A percentile compares a stretch with the other conserved stretches of the same genome.
These are phyloP conservation scores for Drosophila pseudotakahashii DNA, from an alignment of 2,888 invertebrate species.

Conservation along the genomic window DNA sequence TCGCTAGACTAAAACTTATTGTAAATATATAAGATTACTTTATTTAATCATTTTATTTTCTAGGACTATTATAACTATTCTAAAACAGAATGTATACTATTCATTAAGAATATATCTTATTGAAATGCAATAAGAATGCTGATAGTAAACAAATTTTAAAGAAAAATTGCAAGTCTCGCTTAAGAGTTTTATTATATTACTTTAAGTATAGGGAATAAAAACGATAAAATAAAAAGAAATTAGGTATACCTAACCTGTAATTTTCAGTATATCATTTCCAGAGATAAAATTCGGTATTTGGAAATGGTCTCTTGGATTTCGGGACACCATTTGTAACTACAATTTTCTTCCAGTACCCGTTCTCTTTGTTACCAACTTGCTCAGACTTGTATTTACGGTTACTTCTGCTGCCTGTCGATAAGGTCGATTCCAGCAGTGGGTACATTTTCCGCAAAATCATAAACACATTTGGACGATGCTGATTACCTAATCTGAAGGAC, in stretches of 20 bases:
- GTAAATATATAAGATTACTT: too few species aligned
- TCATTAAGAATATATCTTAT: not conserved
- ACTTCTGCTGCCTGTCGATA: slow-evolving; percentile 27
- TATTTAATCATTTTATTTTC: too few species aligned
- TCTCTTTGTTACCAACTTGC: slow-evolving; percentile 20
- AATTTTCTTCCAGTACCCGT: slow-evolving; percentile 14
- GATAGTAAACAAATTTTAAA: too few species aligned
- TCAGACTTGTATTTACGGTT: slow-evolving; percentile 29
- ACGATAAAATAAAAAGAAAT: too few species aligned
- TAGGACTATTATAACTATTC: too few species aligned
- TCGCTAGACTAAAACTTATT: too few species aligned
- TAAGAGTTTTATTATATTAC: too few species aligned
- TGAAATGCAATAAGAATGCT: slow-evolving; percentile 4
- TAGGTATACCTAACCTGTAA: too few species aligned
- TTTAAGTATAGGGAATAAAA: too few species aligned
- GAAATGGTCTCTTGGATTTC: not conserved
- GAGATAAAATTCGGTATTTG: not conserved
- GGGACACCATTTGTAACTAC: not conserved
- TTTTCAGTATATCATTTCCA: not conserved
- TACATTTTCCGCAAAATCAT: slow-evolving; percentile 73
- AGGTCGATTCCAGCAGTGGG: slow-evolving; percentile 41
- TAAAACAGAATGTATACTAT: too few species aligned
- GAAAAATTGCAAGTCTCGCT: too few species aligned
- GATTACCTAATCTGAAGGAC: slow-evolving; percentile 72
- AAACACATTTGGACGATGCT: slow-evolving; percentile 51